phyloP scores from a whole-genome alignment of 2,888 invertebrate genomes.

The Tipula lateralis region DNA sequence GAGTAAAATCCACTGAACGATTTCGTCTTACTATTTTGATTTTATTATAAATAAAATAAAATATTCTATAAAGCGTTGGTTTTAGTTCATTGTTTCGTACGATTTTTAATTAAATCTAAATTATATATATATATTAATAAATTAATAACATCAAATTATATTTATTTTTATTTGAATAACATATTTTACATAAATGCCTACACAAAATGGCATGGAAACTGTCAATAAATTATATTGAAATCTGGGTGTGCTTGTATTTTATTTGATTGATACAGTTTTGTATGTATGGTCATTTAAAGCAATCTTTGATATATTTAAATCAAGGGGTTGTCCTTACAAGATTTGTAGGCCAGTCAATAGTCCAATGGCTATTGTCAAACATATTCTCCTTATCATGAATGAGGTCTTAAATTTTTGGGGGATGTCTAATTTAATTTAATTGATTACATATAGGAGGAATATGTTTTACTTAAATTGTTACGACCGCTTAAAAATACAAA shows the following conservation, averaged over 20 bases:
- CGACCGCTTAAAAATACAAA: no score
- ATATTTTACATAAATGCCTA: not conserved
- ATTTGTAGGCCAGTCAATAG: no score
- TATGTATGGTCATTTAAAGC: not conserved
- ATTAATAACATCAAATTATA: not conserved
- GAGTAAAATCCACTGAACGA: not conserved
- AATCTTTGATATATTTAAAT: no score
- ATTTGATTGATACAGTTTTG: not conserved
- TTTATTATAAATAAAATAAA: not conserved
- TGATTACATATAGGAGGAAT: no score
- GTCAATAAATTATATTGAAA: not conserved
- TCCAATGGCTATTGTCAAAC: no score
- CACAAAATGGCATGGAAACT: not conserved
- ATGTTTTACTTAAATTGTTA: no score
- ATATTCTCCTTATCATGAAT: no score
- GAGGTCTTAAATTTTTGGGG: no score
- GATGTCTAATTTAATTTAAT: no score
- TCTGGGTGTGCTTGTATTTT: not conserved
- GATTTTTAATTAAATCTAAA: not conserved
- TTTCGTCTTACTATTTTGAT: not conserved
- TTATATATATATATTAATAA: not conserved
- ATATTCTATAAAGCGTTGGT: not conserved
- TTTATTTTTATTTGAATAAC: not conserved
- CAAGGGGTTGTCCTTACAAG: no score
- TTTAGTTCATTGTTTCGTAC: not conserved